phyloP scores from a whole-genome alignment of 1,140 invertebrate species.

The Papilio polytes region DNA sequence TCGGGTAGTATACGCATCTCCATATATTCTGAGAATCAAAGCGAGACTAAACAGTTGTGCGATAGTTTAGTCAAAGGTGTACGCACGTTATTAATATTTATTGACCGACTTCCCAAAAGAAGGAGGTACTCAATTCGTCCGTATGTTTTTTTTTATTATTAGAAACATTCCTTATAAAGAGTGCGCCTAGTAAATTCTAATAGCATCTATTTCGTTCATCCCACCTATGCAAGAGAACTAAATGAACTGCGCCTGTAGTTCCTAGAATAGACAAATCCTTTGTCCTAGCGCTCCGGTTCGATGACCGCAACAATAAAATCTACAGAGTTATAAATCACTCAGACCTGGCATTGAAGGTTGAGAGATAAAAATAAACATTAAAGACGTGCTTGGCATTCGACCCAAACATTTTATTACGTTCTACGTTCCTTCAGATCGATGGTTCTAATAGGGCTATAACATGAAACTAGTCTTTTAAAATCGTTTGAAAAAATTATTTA shows the following conservation, averaged over 20 bases:
- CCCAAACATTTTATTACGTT: neutral
- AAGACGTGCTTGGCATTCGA: slow-evolving; percentile 21
- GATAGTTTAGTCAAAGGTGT: too few relatives aligned
- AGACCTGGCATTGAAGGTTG: slow-evolving; percentile 13
- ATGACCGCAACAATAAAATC: slow-evolving; percentile 9
- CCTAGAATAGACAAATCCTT: slow-evolving; percentile 20
- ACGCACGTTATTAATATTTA: neutral
- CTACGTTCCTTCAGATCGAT: neutral
- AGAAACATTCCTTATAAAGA: neutral
- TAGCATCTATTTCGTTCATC: neutral
- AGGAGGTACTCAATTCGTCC: too few relatives aligned
- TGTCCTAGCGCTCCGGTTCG: neutral
- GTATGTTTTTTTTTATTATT: too few relatives aligned
- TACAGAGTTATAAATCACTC: slow-evolving; percentile 10
- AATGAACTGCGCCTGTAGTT: neutral
- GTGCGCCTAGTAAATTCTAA: neutral
- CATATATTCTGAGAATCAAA: too few relatives aligned
- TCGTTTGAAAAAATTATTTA: neutral
- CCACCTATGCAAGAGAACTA: slow-evolving; percentile 2
- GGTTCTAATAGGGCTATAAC: neutral
- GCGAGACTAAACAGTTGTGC: too few relatives aligned
- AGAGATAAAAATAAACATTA: slow-evolving; percentile 12
- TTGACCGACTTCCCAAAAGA: too few relatives aligned
- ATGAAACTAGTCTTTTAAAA: neutral
- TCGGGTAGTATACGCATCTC: too few relatives aligned